Percentiles rank a stretch among this genome's conserved stretches.
These are phyloP conservation scores for Aegithalos caudatus DNA, from an alignment of 2,113 vertebrate genomes.

Conservation along the genomic window DNA sequence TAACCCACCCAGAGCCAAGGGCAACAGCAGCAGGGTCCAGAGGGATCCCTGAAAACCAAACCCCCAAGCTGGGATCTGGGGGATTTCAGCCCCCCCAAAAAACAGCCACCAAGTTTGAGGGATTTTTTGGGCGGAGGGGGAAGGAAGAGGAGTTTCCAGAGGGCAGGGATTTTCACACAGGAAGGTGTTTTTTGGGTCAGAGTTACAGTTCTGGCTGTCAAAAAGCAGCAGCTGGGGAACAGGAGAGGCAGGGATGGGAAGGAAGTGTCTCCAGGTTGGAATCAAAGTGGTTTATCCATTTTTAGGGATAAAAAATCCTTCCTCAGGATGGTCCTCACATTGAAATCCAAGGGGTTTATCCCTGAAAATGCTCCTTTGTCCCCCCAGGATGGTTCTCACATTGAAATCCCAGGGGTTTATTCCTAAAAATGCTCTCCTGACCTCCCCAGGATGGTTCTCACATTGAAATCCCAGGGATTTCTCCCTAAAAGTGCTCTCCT, in stretches of 20 bases:
- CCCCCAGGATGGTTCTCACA: too few species aligned
- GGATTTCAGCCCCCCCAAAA: background rate
- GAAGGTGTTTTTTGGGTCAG: background rate
- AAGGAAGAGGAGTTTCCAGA: background rate
- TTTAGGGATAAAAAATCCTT: background rate
- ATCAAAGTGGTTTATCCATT: background rate
- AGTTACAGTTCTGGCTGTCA: background rate
- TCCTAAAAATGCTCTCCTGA: background rate
- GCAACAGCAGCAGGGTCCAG: rapidly evolving
- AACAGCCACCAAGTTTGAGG: background rate
- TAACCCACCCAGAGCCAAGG: background rate
- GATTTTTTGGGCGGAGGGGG: too few species aligned
- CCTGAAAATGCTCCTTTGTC: background rate
- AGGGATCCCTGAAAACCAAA: background rate
- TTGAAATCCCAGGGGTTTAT: background rate
- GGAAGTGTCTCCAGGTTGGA: too few species aligned
- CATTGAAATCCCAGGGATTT: background rate
- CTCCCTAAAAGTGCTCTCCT: background rate
- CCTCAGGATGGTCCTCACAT: rapidly evolving
- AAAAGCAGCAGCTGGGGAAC: background rate
- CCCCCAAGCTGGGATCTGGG: rapidly evolving
- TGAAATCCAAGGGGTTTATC: background rate
- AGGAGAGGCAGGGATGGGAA: rapidly evolving
- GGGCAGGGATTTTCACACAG: background rate
- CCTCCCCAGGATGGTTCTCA: too few species aligned